Evolutionary conservation across 2,888 invertebrate species (phyloP), one percentile per base, ranked within the genome.

Genomic region (Ophion slaviceki): DNA sequence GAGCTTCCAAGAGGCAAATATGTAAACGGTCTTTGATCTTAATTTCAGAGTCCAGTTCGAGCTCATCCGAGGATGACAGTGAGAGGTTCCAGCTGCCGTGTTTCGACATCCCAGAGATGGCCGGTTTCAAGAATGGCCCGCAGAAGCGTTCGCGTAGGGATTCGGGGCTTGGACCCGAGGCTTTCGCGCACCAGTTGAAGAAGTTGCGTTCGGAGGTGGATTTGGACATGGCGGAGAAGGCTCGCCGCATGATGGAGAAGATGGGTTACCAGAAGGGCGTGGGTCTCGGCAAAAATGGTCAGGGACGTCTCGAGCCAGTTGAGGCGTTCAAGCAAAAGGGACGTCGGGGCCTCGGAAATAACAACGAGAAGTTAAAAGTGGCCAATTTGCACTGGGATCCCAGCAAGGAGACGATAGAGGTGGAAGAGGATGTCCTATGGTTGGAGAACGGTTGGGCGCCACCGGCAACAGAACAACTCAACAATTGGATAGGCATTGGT

Each of bases 241-340:
- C 82, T 3, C 71, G 83, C 20, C 68, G 82, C 6, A 87, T 92
- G 87, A 91, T 94, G 97, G 94, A 95, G 90, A 97, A 96, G 91
- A 98, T 98, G 98, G 98, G 98, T 77, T 98, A 96, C 92, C 95
- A 96, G 92, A 94, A 95, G 88, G 98, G 98, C 8, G 96, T 96
- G 93, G 99, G 99, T 91, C 95, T 99, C 77, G 99, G 99, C 87
- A 98, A 97, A 94, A 94, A 96, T 92, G 96, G 96, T 45, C 98
- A 98, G 94, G 99, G 99, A 76, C 95, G 96, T 59, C 95, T 96
- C 17, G 96, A 97, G 79, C 98, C 98, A 0, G 95, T 99, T 0
- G 96, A 97, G 92, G 96, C 97, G 2, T 96, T 97, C 0, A 96
- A 95, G 61, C 98, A 98, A 93, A 96, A 96, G 91, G 98, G 98